Conservation (phyloP, 2,888 invertebrate genomes). For the Stenurella melanura region DNA sequence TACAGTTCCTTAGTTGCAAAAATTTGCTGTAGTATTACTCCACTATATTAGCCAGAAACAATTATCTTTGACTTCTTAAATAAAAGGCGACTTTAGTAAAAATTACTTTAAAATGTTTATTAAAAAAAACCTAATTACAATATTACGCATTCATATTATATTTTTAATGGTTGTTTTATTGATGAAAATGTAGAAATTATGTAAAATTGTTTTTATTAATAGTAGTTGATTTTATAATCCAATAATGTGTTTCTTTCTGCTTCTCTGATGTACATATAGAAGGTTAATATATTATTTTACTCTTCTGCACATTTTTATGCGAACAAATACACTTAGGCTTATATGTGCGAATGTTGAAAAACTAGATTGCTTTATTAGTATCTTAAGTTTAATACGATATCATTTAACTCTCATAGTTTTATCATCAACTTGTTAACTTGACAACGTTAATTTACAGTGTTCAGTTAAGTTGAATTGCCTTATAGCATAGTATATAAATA, state of each 20-base stretch:
- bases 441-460: not conserved
- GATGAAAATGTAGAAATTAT: too few relatives aligned
- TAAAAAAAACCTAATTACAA: too few relatives aligned
- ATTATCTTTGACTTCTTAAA: too few relatives aligned
- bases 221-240: conserved; percentile 10
- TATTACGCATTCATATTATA: too few relatives aligned
- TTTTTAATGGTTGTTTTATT: too few relatives aligned
- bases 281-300: conserved; percentile 49
- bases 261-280: conserved; percentile 50
- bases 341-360: not conserved
- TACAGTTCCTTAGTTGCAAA: too few relatives aligned
- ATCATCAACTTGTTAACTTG: not conserved
- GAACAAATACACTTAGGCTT: conserved; percentile 3
- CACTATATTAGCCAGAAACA: too few relatives aligned
- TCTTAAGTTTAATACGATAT: not conserved
- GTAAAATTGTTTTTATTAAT: too few relatives aligned
- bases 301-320: conserved; percentile 42
- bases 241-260: conserved; percentile 42
- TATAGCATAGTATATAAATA: too few relatives aligned
- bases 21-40: too few relatives aligned
- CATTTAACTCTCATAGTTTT: not conserved
- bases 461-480: not conserved
- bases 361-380: not conserved
- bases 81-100: too few relatives aligned
- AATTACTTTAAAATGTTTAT: too few relatives aligned